Conservation (phyloP, 2,888 invertebrate species). For the Mythimna ferrago region DNA sequence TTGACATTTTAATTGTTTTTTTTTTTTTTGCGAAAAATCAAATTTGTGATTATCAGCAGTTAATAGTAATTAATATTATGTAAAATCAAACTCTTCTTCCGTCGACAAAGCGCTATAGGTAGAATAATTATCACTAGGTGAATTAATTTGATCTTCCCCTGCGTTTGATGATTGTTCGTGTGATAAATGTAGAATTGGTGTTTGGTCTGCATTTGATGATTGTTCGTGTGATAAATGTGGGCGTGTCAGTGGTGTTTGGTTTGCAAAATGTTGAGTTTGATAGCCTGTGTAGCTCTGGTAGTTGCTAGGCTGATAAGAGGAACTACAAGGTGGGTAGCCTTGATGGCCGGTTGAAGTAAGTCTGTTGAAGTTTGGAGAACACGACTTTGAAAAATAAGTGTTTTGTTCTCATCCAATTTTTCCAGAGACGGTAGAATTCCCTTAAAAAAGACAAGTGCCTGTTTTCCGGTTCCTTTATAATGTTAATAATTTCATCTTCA, state of each 20-base stretch:
- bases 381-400: neutral
- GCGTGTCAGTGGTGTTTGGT: slow-evolving; percentile 56
- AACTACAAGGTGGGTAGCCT: neutral
- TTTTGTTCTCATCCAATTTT: neutral
- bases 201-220: slow-evolving; percentile 11
- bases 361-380: slow-evolving; percentile 23
- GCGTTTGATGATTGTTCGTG: slow-evolving; percentile 17
- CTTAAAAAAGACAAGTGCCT: too few species aligned
- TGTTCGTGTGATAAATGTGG: slow-evolving; percentile 12
- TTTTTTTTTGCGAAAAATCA: too few species aligned
- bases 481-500: neutral
- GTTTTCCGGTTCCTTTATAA: neutral
- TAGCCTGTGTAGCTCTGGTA: slow-evolving; percentile 18
- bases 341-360: slow-evolving; percentile 5
- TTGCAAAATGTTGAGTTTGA: slow-evolving; percentile 55
- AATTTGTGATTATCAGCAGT: slow-evolving; percentile 10
- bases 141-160: slow-evolving; percentile 62
- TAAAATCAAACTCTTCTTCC: slow-evolving; percentile 65
- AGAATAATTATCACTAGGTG: slow-evolving; percentile 59
- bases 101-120: slow-evolving; percentile 58
- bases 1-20: slow-evolving; percentile 23
- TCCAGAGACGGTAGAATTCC: neutral
- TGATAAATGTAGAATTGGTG: slow-evolving; percentile 17
- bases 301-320: neutral
- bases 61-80: slow-evolving; percentile 33